These are phyloP conservation scores for Alces alces DNA, from an alignment of 2,113 vertebrate genomes.

Conservation along the genomic window DNA sequence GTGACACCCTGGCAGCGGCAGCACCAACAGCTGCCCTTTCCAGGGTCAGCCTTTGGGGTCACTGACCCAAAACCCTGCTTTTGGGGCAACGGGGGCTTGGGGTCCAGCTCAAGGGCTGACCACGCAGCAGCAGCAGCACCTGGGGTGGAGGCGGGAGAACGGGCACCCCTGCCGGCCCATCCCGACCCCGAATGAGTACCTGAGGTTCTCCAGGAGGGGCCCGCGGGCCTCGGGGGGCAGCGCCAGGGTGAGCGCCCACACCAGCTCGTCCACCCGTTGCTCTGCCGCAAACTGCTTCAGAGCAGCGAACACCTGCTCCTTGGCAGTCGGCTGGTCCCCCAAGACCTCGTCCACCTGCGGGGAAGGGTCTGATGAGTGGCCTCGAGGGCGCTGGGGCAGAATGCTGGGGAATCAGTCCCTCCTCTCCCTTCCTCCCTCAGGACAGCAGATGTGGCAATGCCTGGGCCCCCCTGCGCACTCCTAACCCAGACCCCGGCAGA, in stretches of 20 bases:
- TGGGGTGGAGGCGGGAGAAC: not conserved
- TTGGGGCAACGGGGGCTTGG: not conserved
- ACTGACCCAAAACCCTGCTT: not conserved
- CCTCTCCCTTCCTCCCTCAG: not conserved
- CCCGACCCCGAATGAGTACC: constrained; percentile 75
- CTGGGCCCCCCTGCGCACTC: rapidly evolving
- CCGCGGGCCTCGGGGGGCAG: constrained; percentile 87
- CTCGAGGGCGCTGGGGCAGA: rapidly evolving
- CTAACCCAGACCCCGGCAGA: not conserved
- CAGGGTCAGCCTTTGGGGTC: not conserved
- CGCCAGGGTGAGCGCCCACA: constrained; percentile 85
- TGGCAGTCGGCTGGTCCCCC: constrained; percentile 85
- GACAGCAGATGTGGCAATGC: not conserved
- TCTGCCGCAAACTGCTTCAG: constrained; percentile 94
- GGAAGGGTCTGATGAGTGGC: rapidly evolving
- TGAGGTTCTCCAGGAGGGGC: constrained; percentile 92
- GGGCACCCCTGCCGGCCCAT: not conserved
- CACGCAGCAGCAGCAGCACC: not conserved
- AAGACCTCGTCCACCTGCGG: constrained; percentile 91
- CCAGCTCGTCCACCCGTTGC: constrained; percentile 91
- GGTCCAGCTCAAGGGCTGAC: not conserved
- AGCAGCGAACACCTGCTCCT: constrained; percentile 87
- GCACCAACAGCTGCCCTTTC: not conserved
- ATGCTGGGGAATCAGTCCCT: rapidly evolving
- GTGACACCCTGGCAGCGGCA: not conserved